These are phyloP conservation scores for Lontra canadensis DNA, from an alignment of 2,113 vertebrate species.

Conservation along the genomic window DNA sequence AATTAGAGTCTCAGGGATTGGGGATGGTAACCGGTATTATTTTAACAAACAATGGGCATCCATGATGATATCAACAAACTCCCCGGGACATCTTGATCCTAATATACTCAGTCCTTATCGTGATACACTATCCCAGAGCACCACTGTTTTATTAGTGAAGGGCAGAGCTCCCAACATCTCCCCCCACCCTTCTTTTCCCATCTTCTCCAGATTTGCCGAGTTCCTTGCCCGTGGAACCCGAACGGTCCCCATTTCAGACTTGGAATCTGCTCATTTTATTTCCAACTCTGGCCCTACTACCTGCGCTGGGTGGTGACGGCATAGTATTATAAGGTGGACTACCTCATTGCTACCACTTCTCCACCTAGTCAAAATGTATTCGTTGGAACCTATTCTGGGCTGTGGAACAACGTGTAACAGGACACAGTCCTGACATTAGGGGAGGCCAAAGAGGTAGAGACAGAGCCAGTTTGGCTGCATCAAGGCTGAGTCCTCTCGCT, in stretches of 20 bases:
- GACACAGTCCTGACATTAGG: conserved; percentile 5
- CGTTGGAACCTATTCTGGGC: conserved; percentile 29
- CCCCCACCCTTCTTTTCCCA: background rate
- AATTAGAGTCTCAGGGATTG: background rate
- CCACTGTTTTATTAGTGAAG: background rate
- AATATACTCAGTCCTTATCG: background rate
- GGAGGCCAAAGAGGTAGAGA: conserved; percentile 28
- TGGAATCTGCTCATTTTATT: accelerated
- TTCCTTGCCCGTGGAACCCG: background rate
- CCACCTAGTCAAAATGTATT: background rate
- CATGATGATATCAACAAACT: background rate
- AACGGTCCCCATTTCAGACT: accelerated
- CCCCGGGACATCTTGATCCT: background rate
- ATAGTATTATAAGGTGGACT: background rate
- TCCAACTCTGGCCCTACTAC: background rate
- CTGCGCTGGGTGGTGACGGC: accelerated
- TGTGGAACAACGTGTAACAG: conserved; percentile 58
- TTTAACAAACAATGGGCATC: background rate
- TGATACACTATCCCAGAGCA: background rate
- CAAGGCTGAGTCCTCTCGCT: background rate
- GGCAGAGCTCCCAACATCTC: background rate
- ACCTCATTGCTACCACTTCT: background rate
- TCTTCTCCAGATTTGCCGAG: background rate
- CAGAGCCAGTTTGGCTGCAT: background rate
- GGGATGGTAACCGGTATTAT: background rate